Evolutionary conservation across 2,888 invertebrate genomes (phyloP).

Genomic region (Hydrotaea cyrtoneurina): DNA sequence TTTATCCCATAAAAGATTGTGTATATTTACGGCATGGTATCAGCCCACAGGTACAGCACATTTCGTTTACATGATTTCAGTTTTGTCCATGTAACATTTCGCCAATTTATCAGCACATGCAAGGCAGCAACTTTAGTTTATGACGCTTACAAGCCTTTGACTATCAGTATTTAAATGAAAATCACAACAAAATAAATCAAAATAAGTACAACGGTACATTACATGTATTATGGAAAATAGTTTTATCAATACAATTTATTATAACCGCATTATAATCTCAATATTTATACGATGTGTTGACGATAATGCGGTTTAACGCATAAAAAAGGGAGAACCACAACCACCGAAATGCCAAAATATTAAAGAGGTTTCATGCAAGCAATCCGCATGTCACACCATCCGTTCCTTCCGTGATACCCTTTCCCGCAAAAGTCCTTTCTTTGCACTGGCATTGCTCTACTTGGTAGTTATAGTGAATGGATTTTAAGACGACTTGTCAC

Average conservation of each 20-base stretch:
- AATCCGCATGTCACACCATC: not conserved
- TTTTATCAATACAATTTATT: conserved; percentile 73
- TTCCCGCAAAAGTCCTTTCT: not conserved
- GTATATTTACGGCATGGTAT: too few relatives aligned
- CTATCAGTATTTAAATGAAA: conserved; percentile 1
- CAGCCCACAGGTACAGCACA: not conserved
- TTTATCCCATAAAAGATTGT: too few relatives aligned
- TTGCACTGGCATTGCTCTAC: conserved; percentile 16
- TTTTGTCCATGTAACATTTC: not conserved
- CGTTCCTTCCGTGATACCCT: not conserved
- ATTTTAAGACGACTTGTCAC: conserved; percentile 66
- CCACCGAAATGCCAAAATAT: conserved; percentile 23
- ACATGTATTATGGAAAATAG: conserved; percentile 68
- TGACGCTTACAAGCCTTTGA: not conserved
- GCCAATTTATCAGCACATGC: not conserved
- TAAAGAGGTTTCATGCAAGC: not conserved
- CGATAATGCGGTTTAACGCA: conserved; percentile 57
- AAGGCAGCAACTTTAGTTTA: not conserved
- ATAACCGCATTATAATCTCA: conserved; percentile 73
- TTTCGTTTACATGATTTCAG: not conserved
- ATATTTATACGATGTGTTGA: conserved; percentile 57
- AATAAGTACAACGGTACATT: conserved; percentile 11
- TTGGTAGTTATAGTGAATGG: conserved; percentile 36
- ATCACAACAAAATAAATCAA: conserved; percentile 44
- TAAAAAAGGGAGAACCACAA: conserved; percentile 11